A percentile compares a stretch with the other conserved stretches of the same genome.
These are phyloP conservation scores for Orthonevra nobilis DNA, from an alignment of 2,888 invertebrate species.

Conservation along the genomic window DNA sequence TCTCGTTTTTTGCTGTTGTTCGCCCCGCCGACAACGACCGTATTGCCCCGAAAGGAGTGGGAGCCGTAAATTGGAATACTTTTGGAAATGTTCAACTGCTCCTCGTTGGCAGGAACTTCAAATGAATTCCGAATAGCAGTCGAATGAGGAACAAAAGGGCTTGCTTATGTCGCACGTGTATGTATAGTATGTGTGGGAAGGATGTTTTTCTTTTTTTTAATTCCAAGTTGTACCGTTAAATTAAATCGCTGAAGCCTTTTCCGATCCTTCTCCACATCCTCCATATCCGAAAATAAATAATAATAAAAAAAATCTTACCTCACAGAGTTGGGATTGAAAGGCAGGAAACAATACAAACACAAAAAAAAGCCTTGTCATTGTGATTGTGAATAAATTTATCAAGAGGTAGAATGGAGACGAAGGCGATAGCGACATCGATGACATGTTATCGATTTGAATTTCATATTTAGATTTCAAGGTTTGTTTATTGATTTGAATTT, in stretches of 20 bases:
- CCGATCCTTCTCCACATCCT: not conserved
- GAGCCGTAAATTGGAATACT: conserved; percentile 58
- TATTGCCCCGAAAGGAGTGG: not conserved
- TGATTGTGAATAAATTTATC: conserved; percentile 8
- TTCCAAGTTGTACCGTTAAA: conserved; percentile 42
- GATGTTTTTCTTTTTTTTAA: conserved; percentile 17
- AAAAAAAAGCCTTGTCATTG: not conserved
- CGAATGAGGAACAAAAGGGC: not conserved
- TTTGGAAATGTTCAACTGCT: conserved; percentile 47
- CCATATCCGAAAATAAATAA: not conserved
- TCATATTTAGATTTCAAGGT: conserved; percentile 68
- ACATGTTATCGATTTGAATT: conserved; percentile 55
- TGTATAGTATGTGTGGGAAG: conserved; percentile 10
- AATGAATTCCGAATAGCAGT: conserved; percentile 30
- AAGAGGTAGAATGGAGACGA: not conserved
- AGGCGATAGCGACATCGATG: conserved; percentile 17
- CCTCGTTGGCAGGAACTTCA: conserved; percentile 18
- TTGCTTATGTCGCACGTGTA: too few relatives aligned
- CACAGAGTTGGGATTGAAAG: too few relatives aligned
- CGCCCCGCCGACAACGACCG: not conserved
- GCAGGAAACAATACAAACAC: not conserved
- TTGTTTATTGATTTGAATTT: conserved; percentile 62
- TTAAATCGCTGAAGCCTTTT: conserved; percentile 36
- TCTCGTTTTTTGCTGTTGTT: conserved; percentile 3
- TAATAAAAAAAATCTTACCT: too few relatives aligned